Conservation (phyloP, 1,140 invertebrate genomes). For the Telenomus remus region DNA sequence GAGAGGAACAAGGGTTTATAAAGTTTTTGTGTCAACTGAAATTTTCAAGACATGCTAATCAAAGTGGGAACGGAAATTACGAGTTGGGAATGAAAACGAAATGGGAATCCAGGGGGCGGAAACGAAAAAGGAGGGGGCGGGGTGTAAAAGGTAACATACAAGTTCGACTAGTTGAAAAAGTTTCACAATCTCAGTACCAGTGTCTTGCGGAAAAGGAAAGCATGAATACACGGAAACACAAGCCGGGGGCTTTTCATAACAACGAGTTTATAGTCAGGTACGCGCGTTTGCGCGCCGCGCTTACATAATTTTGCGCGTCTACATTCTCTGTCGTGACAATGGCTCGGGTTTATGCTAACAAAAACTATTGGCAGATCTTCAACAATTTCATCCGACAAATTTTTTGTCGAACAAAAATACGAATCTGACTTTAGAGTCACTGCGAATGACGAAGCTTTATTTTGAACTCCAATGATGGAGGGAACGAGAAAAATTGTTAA, state of each 20-base stretch:
- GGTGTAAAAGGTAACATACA: conserved; percentile 51
- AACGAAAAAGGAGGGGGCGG: not conserved
- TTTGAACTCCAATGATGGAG: too few relatives aligned
- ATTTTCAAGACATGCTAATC: conserved; percentile 56
- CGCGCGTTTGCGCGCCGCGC: conserved; percentile 31
- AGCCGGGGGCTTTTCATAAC: conserved; percentile 42
- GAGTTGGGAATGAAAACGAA: conserved; percentile 32
- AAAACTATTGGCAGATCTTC: conserved; percentile 25
- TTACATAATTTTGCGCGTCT: conserved; percentile 55
- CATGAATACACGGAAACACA: conserved; percentile 49
- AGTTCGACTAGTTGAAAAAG: conserved; percentile 56
- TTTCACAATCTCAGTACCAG: conserved; percentile 53
- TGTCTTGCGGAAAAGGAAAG: conserved; percentile 53
- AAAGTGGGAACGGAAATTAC: conserved; percentile 58
- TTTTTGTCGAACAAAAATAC: too few relatives aligned
- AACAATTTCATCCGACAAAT: not conserved
- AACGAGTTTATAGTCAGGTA: conserved; percentile 47
- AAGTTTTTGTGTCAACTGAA: conserved; percentile 31
- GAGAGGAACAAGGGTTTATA: too few relatives aligned
- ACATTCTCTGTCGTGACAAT: conserved; percentile 40
- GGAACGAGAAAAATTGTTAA: not conserved
- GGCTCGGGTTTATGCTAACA: conserved; percentile 9
- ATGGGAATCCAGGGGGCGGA: conserved; percentile 5
- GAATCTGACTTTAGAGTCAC: too few relatives aligned
- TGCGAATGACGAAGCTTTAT: too few relatives aligned